Base-by-base conservation (phyloP, 2,888 invertebrate genomes). In the Epiblema foenella region DNA sequence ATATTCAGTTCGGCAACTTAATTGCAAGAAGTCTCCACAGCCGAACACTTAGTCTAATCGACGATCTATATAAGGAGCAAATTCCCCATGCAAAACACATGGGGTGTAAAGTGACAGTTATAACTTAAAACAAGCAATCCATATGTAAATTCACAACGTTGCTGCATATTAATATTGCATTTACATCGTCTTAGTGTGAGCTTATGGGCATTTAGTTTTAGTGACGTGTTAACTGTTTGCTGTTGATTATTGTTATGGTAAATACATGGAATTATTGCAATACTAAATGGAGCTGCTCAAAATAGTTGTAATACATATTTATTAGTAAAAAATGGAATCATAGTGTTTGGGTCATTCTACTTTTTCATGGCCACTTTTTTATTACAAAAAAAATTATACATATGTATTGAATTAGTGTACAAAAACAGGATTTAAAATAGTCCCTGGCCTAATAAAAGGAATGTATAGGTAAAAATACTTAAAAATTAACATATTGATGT, bases 11-110 rank as follows among this genome's bases (percentile, higher is more conserved):
- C n/a, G n/a, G n/a, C n/a, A n/a, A n/a, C n/a, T n/a, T n/a, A n/a
- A n/a, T n/a, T n/a, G 29, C 29, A 29, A 29, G 29, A 29, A 29
- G 42, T 42, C 15, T 15, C n/a, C 7, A 84, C 85, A 83, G 86
- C 15, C 63, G 33, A 20, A 83, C 83, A 80, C 82, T 89, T 86
- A 87, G 86, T 85, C 85, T 81, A 77, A 81, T 80, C 82, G 85
- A 83, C 80, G 87, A 86, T 84, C 87, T 85, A 80, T 83, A 82
- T 88, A 87, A 85, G 82, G 80, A 86, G 87, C 84, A 90, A 89
- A 89, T 89, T 87, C 84, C 85, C 85, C 83, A 81, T 84, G 83
- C 84, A 81, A 84, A 84, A 86, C 77, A 75, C 70, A 73, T 77
- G 75, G 72, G 76, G 72, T 76, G 79, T 77, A 74, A 76, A 79